Conservation (phyloP, 2,888 invertebrate genomes). For the Thereva unica region DNA sequence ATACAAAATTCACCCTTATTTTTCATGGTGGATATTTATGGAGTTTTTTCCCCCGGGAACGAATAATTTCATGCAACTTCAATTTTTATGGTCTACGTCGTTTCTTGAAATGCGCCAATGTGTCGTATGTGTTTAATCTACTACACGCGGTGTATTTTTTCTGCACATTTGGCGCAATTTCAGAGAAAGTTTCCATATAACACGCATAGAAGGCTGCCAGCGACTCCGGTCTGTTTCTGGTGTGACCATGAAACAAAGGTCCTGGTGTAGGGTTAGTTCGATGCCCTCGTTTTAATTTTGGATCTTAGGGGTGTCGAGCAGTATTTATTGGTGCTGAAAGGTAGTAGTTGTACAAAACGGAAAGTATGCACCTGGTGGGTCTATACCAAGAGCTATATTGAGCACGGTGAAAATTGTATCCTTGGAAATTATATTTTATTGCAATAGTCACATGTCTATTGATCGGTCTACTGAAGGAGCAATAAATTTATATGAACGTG, state of each 20-base stretch:
- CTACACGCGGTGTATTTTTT: too few species aligned
- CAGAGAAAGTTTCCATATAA: too few species aligned
- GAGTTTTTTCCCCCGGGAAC: slow-evolving; percentile 1
- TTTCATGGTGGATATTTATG: slow-evolving; percentile 1
- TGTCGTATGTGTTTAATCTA: too few species aligned
- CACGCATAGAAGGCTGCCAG: too few species aligned
- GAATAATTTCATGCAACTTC: slow-evolving; percentile 10
- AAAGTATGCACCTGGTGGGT: slow-evolving; percentile 20
- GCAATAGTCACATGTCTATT: too few species aligned
- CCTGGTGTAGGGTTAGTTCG: slow-evolving; percentile 1
- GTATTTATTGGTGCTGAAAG: slow-evolving; percentile 15
- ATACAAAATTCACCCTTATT: slow-evolving; percentile 18
- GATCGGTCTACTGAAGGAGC: too few species aligned
- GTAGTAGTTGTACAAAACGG: slow-evolving; percentile 16
- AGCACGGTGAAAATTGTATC: too few species aligned
- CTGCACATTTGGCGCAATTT: too few species aligned
- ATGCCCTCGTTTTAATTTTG: slow-evolving; percentile 12
- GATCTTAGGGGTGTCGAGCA: slow-evolving; percentile 14
- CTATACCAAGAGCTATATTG: too few species aligned
- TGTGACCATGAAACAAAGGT: background rate
- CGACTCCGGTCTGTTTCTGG: background rate
- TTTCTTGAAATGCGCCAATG: too few species aligned
- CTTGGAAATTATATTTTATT: too few species aligned
- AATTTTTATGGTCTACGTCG: background rate
- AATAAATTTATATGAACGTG: too few species aligned